Percentiles rank a stretch among this genome's conserved stretches.
Evolutionary conservation across 2,888 invertebrate genomes (phyloP).

Genomic region (Acanthacorydalis orientalis): DNA sequence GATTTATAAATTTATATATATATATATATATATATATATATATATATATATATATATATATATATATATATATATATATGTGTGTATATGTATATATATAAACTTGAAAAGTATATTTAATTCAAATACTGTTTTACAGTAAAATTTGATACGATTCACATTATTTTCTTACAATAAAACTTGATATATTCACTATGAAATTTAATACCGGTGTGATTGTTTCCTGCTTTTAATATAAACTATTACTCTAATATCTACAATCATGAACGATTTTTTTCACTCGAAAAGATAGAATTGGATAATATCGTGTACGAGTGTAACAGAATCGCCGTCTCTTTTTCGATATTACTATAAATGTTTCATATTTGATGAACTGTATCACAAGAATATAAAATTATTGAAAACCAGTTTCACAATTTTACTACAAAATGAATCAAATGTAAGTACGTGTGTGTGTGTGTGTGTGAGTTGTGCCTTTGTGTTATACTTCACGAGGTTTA

Average conservation of each 20-base stretch:
- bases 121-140: neutral
- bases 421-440: neutral
- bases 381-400: neutral
- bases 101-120: too few relatives aligned
- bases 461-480: too few relatives aligned
- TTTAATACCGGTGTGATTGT: neutral
- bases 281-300: neutral
- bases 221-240: neutral
- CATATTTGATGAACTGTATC: neutral
- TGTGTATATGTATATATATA: too few relatives aligned
- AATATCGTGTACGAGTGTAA: neutral
- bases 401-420: neutral
- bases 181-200: neutral
- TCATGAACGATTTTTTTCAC: neutral
- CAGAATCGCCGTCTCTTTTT: neutral
- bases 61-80: too few relatives aligned
- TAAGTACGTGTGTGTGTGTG: neutral
- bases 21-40: too few relatives aligned
- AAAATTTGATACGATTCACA: neutral
- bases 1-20: too few relatives aligned
- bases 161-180: neutral
- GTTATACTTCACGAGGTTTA: too few relatives aligned
- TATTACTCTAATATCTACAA: neutral
- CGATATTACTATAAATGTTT: neutral
- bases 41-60: too few relatives aligned